phyloP scores from a whole-genome alignment of 2,113 vertebrate genomes.

The Xiphias gladius region DNA sequence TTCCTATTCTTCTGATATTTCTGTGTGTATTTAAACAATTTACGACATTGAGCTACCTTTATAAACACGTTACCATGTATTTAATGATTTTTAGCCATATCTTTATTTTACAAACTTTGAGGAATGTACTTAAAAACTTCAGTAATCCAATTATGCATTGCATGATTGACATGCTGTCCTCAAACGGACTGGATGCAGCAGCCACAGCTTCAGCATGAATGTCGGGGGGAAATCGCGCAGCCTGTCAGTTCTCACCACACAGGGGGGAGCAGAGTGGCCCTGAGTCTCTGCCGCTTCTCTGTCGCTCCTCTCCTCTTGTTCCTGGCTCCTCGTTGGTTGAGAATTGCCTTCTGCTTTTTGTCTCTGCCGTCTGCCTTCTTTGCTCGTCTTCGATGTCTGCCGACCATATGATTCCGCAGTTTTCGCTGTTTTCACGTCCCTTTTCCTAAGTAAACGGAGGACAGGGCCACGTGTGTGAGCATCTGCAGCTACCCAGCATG shows the following conservation, averaged over 20 bases:
- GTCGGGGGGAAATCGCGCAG: not conserved
- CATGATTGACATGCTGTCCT: not conserved
- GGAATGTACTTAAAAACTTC: too few species aligned
- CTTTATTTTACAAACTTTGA: not conserved
- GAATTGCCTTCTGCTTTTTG: conserved; percentile 19
- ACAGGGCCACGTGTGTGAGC: not conserved
- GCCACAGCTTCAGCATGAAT: not conserved
- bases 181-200: not conserved
- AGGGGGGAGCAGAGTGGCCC: not conserved
- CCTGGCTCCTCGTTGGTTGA: conserved; percentile 8
- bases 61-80: too few species aligned
- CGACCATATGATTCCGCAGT: conserved; percentile 9
- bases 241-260: conserved; percentile 19
- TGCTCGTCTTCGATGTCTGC: not conserved
- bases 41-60: too few species aligned
- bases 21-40: too few species aligned
- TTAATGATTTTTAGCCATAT: too few species aligned
- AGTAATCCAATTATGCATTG: not conserved
- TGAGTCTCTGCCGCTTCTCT: not conserved
- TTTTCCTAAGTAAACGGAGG: conserved; percentile 27
- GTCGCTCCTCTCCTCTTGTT: not conserved
- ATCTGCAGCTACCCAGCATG: not conserved
- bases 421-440: not conserved
- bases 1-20: too few species aligned
- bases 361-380: not conserved